A percentile compares a stretch with the other conserved stretches of the same genome.
Evolutionary conservation across 2,888 invertebrate genomes (phyloP).

Genomic region (Papilio demoleus): DNA sequence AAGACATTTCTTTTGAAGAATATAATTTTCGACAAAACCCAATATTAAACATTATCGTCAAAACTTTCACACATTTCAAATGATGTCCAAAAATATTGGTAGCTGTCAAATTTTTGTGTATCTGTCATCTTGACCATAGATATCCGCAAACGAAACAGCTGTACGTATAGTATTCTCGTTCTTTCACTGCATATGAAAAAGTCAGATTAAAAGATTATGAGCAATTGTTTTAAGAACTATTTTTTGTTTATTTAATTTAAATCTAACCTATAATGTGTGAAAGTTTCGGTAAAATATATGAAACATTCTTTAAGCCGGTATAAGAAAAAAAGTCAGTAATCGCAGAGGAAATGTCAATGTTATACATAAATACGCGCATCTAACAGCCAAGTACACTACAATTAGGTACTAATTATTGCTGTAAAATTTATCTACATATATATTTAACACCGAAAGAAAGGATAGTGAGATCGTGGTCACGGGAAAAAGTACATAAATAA

Average conservation of each 20-base stretch:
- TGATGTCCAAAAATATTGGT: not conserved
- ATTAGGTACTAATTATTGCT: conserved; percentile 82
- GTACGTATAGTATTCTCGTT: not conserved
- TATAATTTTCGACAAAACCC: conserved; percentile 48
- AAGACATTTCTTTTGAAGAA: conserved; percentile 56
- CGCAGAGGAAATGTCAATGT: conserved; percentile 71
- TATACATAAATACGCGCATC: conserved; percentile 76
- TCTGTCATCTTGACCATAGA: not conserved
- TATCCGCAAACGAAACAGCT: not conserved
- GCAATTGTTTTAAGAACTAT: not conserved
- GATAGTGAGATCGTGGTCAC: conserved; percentile 59
- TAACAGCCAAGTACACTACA: conserved; percentile 76
- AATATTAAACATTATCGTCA: conserved; percentile 27
- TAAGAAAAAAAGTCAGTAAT: conserved; percentile 52
- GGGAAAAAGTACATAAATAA: conserved; percentile 43
- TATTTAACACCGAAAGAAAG: conserved; percentile 75
- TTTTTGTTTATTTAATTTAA: no score
- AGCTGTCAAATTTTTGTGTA: not conserved
- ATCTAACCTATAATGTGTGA: not conserved
- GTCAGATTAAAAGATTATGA: no score
- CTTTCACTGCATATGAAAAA: not conserved
- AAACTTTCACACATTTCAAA: conserved; percentile 2
- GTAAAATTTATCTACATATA: conserved; percentile 73
- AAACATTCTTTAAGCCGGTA: conserved; percentile 8
- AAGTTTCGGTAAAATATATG: not conserved